Conservation (phyloP, 2,797 vertebrate genomes). For the Perodicticus potto region DNA sequence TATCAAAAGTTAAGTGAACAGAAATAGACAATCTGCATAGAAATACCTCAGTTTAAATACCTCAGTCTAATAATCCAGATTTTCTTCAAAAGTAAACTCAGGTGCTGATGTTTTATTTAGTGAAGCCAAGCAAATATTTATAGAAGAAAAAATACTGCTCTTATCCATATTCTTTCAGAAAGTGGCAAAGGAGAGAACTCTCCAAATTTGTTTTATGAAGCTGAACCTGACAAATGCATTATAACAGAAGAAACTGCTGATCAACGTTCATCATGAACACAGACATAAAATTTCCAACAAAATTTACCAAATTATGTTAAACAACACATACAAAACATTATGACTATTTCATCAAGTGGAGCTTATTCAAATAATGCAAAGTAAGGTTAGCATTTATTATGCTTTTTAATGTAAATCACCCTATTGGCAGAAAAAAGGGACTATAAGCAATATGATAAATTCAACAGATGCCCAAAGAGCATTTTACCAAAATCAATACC, state of each 20-base stretch:
- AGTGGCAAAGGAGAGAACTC: not conserved
- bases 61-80: not conserved
- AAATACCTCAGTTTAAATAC: not conserved
- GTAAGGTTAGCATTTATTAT: not conserved
- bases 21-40: not conserved
- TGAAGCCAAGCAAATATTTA: not conserved
- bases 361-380: not conserved
- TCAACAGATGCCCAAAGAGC: conserved; percentile 4
- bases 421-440: not conserved
- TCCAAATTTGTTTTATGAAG: not conserved
- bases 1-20: not conserved
- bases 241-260: not conserved
- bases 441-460: not conserved
- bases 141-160: not conserved
- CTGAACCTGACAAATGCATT: not conserved
- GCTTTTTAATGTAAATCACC: not conserved
- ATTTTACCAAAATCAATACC: not conserved
- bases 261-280: not conserved
- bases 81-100: not conserved
- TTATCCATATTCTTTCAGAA: not conserved
- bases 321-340: not conserved
- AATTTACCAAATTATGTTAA: not conserved
- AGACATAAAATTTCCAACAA: not conserved
- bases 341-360: not conserved
- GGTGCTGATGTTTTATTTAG: not conserved